Base-by-base conservation (phyloP, 2,797 vertebrate species). In the Sebastes reedi region DNA sequence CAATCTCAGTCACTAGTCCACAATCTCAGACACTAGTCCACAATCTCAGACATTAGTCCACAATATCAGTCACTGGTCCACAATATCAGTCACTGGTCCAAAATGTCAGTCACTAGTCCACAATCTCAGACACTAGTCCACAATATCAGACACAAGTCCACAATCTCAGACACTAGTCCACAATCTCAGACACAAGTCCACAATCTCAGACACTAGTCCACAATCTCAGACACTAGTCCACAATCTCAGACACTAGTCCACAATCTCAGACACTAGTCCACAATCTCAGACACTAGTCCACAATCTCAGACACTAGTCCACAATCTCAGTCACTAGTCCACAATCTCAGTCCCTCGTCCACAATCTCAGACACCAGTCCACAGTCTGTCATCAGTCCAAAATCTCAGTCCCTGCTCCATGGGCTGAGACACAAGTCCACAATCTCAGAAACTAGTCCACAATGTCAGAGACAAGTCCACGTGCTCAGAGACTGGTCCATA, bases 41-140 rank as follows among this genome's bases (percentile, higher is more conserved):
- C 2, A 24, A 2, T 7, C 0, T 58, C 24, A 58, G 3, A 2
- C 13, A 58, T 7, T 8, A 27, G 55, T 27, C 24, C 12, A 25
- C 24, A 8, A 2, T 7, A 0, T 2, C 10, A 25, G 14, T 7
- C 5, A 16, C 24, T n/a, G 2, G 25, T 3, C 16, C 2, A 13
- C 20, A n/a, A 8, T 8, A 0, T 27, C 13, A 18, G 0, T 3
- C 14, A 27, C 24, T n/a, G 13, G 9, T 2, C 39, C 9, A 67
- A 5, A 29, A 1, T 1, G 1, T 67, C 22, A 25, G 55, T 1
- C 16, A 54, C 8, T 29, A 20, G 4, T 2, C 27, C 29, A 25
- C 4, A 24, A 22, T 3, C 0, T 32, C 14, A 32, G 2, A 13
- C 11, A 25, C 16, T 22, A 25, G 55, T 5, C 30, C 30, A 71